Evolutionary conservation across 2,888 invertebrate genomes (phyloP), one percentile per base, ranked within the genome.

Genomic region (Hoplodrina blanda): DNA sequence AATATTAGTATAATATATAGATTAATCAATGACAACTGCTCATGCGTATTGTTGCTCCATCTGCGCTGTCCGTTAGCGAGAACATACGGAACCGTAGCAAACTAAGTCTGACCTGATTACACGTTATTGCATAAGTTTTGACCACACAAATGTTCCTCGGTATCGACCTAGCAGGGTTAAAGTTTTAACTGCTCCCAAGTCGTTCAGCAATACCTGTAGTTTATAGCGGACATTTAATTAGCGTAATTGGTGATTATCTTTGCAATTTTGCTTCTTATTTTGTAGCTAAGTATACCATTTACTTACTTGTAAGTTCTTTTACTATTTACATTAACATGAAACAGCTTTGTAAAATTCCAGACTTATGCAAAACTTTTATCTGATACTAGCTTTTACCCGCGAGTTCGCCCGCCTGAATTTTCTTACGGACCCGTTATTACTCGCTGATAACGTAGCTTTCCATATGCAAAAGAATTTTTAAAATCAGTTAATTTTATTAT

Each of bases 51-150:
- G 17, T 4, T 6, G 46, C 46, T 17, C 17, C 11, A 17, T 46
- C 11, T 17, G 46, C 5, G 46, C 46, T 15, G 6, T 0, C 46
- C 17, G 6, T 30, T 20, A 20, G 50, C 13, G 8, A 53, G 53
- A 61, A 37, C 54, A 57, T 55, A 46, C n/a, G 55, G 50, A 66
- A 61, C 44, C 55, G 55, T 19, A 17, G 41, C 41, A n/a, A 69
- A 57, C 62, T 50, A 49, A 53, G 50, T 52, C 17, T 75, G 79
- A 82, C 81, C 82, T 82, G 70, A 84, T 82, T 82, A 79, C 75
- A 30, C n/a, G 56, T 61, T 72, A 81, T 78, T 84, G 72, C 71
- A 44, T 54, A 81, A 81, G 79, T 78, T 78, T 62, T 44, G 73
- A 57, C 73, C 78, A 73, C 78, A 73, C 73, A 66, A n/a, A 66